Evolutionary conservation across 2,797 vertebrate species (phyloP).

Genomic region (Mormyrops attenuatus): DNA sequence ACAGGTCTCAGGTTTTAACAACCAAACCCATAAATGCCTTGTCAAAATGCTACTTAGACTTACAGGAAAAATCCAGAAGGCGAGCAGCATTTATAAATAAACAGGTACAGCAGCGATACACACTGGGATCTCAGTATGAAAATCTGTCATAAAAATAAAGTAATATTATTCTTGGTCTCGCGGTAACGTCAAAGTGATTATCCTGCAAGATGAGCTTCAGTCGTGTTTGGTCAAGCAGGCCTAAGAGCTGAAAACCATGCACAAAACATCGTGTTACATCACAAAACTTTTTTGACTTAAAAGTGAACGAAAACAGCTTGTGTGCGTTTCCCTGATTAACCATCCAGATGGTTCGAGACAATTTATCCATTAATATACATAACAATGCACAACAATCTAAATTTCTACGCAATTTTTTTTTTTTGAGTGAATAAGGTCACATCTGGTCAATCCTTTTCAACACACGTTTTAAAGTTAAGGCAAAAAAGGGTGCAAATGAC

Average conservation of each 20-base stretch:
- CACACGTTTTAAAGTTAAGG: not conserved
- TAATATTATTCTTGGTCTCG: not conserved
- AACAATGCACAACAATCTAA: not conserved
- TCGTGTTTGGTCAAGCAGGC: not conserved
- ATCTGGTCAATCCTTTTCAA: not conserved
- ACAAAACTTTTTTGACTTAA: not conserved
- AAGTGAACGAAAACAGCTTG: not conserved
- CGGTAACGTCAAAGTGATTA: not conserved
- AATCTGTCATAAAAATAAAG: constrained; percentile 4
- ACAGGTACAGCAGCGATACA: not conserved
- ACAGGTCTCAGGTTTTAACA: not conserved
- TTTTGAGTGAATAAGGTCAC: not conserved
- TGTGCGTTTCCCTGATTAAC: not conserved
- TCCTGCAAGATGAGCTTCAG: not conserved
- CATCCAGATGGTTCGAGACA: not conserved
- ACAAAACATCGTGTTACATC: too few relatives aligned
- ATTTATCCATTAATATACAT: constrained; percentile 1
- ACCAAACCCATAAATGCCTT: not conserved
- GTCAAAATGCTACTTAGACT: not conserved
- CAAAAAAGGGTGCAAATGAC: not conserved
- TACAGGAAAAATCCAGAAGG: not conserved
- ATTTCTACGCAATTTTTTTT: not conserved
- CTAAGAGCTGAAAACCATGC: not conserved
- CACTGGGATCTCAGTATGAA: constrained; percentile 22
- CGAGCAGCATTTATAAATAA: not conserved